Base-by-base conservation (phyloP, 2,888 invertebrate species). In the Campopleginae sp. region DNA sequence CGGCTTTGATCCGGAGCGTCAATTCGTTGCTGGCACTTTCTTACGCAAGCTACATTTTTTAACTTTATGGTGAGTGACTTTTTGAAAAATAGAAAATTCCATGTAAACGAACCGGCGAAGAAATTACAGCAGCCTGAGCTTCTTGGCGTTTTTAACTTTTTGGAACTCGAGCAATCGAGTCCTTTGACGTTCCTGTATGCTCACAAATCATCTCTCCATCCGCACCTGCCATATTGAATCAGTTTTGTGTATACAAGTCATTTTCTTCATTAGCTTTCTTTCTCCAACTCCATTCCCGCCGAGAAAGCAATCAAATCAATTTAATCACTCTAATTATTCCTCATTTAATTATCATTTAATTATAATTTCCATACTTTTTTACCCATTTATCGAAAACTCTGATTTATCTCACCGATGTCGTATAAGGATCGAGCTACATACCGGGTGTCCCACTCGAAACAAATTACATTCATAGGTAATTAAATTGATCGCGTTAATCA, bases 161-260 rank as follows among this genome's bases (percentile, higher is more conserved):
- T 54, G 3, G 54, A 54, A 5, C 0, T 19, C 17, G 46, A 48
- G 48, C 1, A 12, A 0, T 10, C 8, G 27, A 17, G 48, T 27
- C 2, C 27, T 17, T 38, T 42, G 74, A 61, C 61, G 61, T 44
- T 70, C 17, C 31, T 66, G n/a, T 54, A 17, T 31, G 61, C 27
- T 42, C 44, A 44, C 61, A 61, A 72, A 74, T 61, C 74, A 61
- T 74, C 33, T 33, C 19, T 31, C 31, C 31, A 51, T 74, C 70
- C 84, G 83, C 88, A 89, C 88, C 90, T 91, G 90, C 91, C 91
- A 91, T 91, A 91, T 91, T 91, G 91, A 89, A 91, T 88, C 86
- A 75, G 84, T 71, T 77, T 70, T 76, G 76, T 81, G 27, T 72
- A 46, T 33, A 44, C 58, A 46, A 58, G 31, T 70, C 31, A 48